phyloP scores from a whole-genome alignment of 2,797 vertebrate species.

The Anniella stebbinsi region DNA sequence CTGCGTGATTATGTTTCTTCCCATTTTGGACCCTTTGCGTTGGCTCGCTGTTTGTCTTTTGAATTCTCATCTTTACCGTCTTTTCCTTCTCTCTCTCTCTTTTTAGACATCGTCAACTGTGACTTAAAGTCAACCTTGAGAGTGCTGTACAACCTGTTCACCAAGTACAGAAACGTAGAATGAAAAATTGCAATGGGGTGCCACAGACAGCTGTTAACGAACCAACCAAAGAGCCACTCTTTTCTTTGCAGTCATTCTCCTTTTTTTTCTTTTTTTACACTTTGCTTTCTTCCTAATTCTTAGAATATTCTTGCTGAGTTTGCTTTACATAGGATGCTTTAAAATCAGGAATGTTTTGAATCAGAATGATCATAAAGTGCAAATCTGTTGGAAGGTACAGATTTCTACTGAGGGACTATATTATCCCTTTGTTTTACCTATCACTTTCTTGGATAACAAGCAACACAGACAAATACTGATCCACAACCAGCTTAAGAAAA shows the following conservation, averaged over 20 bases:
- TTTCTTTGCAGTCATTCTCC: constrained; percentile 17
- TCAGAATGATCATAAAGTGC: constrained; percentile 39
- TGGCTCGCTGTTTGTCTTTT: not conserved
- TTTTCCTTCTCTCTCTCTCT: constrained; percentile 48
- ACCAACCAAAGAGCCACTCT: constrained; percentile 3
- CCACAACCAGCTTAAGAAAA: not conserved
- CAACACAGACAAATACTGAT: not conserved
- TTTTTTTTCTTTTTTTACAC: constrained; percentile 19
- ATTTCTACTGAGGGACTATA: constrained; percentile 20
- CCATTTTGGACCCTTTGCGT: not conserved
- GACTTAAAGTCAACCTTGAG: constrained; percentile 96
- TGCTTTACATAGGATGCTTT: constrained; percentile 52
- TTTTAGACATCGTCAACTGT: constrained; percentile 95
- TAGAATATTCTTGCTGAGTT: constrained; percentile 50
- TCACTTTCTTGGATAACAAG: constrained; percentile 40
- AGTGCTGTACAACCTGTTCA: constrained; percentile 97
- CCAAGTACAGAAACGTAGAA: constrained; percentile 94
- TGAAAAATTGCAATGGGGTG: constrained; percentile 73
- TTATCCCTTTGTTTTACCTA: constrained; percentile 18
- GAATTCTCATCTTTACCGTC: constrained; percentile 24
- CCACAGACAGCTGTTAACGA: constrained; percentile 26
- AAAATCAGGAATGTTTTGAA: not conserved
- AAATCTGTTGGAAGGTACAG: constrained; percentile 42
- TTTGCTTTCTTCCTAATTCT: constrained; percentile 38
- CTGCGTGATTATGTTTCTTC: not conserved